A percentile compares a stretch with the other conserved stretches of the same genome.
Conservation (phyloP, 2,113 vertebrate species). For the Tylochromis polylepis region DNA sequence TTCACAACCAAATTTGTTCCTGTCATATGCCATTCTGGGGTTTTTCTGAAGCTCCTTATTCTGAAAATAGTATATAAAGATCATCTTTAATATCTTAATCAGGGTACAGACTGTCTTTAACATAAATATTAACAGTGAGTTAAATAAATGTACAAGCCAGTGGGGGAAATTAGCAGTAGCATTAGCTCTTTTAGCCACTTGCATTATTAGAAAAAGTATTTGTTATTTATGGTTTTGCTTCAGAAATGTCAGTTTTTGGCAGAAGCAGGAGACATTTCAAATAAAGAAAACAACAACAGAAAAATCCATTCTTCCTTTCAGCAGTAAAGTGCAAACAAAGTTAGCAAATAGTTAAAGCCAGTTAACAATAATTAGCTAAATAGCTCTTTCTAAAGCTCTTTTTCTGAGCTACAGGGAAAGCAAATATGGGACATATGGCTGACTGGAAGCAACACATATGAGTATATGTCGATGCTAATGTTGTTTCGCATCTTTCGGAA, state of each 20-base stretch:
- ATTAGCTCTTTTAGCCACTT: not conserved
- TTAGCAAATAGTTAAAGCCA: not conserved
- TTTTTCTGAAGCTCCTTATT: not conserved
- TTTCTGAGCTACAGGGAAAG: not conserved
- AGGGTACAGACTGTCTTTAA: not conserved
- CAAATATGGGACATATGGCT: not conserved
- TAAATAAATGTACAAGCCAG: not conserved
- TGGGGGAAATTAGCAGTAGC: not conserved
- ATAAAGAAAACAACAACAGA: not conserved
- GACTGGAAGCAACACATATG: not conserved
- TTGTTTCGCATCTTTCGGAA: not conserved
- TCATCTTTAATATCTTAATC: not conserved
- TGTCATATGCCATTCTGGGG: rapidly evolving
- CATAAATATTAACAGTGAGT: rapidly evolving
- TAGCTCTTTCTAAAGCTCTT: not conserved
- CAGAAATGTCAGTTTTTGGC: not conserved
- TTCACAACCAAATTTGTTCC: not conserved
- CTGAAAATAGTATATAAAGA: not conserved
- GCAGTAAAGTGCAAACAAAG: not conserved
- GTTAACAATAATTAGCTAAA: not conserved
- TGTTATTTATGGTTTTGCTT: not conserved
- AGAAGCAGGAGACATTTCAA: not conserved
- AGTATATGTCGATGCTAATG: not conserved
- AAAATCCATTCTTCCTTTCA: not conserved
- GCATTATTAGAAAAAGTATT: not conserved